Evolutionary conservation across 2,113 vertebrate species (phyloP).

Genomic region (Phodopus roborovskii): DNA sequence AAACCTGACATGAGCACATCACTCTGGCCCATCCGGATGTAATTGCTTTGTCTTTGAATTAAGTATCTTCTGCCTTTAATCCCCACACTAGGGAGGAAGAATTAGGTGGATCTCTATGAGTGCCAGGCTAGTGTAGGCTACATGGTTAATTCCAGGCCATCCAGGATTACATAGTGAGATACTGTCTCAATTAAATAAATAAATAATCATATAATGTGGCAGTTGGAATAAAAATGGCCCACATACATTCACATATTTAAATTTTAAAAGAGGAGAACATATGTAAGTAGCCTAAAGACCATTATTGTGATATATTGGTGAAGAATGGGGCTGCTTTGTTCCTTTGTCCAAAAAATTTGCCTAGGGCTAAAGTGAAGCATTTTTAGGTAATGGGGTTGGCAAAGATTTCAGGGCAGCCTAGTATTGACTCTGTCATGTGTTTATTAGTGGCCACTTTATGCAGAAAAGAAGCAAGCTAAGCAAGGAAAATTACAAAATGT

Average conservation of each 20-base stretch:
- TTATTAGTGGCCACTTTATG: background rate
- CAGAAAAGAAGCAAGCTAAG: background rate
- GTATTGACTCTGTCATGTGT: background rate
- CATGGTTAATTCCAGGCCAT: background rate
- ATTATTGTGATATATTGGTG: too few relatives aligned
- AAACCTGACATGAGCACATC: background rate
- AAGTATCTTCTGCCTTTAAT: background rate
- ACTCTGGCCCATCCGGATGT: background rate
- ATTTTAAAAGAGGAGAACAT: background rate
- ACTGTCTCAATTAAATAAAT: background rate
- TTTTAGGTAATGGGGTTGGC: background rate
- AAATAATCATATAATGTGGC: background rate
- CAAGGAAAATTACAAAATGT: background rate
- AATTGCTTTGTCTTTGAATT: background rate
- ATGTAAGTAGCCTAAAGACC: background rate
- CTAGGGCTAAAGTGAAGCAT: background rate
- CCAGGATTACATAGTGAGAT: background rate
- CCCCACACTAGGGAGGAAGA: background rate
- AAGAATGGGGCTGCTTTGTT: too few relatives aligned
- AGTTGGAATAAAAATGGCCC: background rate
- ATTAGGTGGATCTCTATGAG: background rate
- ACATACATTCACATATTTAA: background rate
- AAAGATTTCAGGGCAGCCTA: background rate
- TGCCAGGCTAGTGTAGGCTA: background rate
- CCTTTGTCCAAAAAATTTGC: background rate